Percentiles rank a stretch among this genome's conserved stretches.
Evolutionary conservation across 2,888 invertebrate genomes (phyloP).

Genomic region (Tethea ocularis): DNA sequence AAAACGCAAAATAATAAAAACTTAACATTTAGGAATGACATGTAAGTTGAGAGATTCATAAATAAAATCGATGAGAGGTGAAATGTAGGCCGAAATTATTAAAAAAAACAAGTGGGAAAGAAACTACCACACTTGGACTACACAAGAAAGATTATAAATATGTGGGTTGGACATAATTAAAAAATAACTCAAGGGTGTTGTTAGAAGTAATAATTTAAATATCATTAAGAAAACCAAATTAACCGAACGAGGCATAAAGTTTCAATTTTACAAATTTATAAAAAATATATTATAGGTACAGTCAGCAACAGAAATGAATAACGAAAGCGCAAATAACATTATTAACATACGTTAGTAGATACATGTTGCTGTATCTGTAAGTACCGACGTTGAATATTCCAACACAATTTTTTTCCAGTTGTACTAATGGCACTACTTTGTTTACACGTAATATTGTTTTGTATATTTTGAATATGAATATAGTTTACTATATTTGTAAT

Average conservation of each 20-base stretch:
- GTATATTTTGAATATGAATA: neutral
- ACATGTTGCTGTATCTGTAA: neutral
- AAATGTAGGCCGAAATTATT: neutral
- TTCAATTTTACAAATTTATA: neutral
- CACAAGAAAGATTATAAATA: neutral
- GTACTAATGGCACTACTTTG: constrained; percentile 3
- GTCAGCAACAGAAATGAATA: neutral
- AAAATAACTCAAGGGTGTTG: too few relatives aligned
- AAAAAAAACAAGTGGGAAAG: neutral
- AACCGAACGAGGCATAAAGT: neutral
- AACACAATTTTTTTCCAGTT: neutral
- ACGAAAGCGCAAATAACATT: neutral
- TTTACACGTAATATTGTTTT: neutral
- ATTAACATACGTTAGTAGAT: neutral
- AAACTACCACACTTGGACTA: neutral
- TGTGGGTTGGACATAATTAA: neutral
- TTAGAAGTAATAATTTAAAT: neutral
- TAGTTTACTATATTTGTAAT: neutral
- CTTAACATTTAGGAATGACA: neutral
- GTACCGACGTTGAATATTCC: neutral
- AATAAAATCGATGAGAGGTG: neutral
- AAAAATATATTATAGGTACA: neutral
- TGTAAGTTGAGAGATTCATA: neutral
- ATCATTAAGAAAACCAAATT: neutral
- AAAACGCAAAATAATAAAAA: neutral